Evolutionary conservation across 2,797 vertebrate genomes (phyloP).

Genomic region (Eleutherodactylus coqui): DNA sequence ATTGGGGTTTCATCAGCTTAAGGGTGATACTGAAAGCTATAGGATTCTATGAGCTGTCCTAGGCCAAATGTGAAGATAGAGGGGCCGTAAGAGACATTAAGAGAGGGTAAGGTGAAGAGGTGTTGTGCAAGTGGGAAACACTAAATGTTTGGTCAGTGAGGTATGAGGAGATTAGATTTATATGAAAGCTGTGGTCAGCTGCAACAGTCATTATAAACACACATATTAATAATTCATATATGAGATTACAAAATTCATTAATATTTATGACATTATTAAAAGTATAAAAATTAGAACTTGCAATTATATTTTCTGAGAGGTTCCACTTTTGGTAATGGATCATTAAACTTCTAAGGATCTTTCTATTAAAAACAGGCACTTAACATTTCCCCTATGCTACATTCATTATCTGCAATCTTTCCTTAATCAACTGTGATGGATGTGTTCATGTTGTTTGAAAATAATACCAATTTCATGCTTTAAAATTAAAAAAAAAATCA

Average conservation of each 20-base stretch:
- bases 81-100: too few relatives aligned
- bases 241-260: not conserved
- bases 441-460: slow-evolving; percentile 33
- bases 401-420: slow-evolving; percentile 42
- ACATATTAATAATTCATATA: not conserved
- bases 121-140: too few relatives aligned
- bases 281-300: slow-evolving; percentile 11
- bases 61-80: too few relatives aligned
- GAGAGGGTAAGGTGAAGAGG: too few relatives aligned
- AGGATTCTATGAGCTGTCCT: too few relatives aligned
- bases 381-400: slow-evolving; percentile 46
- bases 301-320: slow-evolving; percentile 33
- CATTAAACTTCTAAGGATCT: slow-evolving; percentile 51
- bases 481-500: slow-evolving; percentile 23
- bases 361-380: slow-evolving; percentile 50
- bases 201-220: not conserved
- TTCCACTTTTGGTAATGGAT: slow-evolving; percentile 46
- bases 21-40: too few relatives aligned
- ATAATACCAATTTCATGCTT: slow-evolving; percentile 43
- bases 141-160: too few relatives aligned
- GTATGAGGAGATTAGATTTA: too few relatives aligned
- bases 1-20: too few relatives aligned
- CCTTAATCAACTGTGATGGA: slow-evolving; percentile 46
- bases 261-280: slow-evolving; percentile 2
- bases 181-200: too few relatives aligned